Conservation (phyloP, 2,797 vertebrate species). For the Leucoraja ocellata region DNA sequence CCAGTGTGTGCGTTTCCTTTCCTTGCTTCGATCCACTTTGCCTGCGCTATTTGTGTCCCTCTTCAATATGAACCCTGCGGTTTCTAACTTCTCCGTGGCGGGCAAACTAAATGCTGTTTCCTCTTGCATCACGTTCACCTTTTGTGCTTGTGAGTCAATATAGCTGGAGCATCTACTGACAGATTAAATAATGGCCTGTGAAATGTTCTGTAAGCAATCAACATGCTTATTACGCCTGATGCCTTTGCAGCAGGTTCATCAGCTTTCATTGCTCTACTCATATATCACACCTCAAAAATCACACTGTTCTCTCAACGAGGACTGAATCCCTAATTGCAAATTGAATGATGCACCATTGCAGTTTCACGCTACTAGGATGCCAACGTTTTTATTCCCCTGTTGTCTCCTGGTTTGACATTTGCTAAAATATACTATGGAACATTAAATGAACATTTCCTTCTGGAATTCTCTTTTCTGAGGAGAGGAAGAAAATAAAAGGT, state of each 20-base stretch:
- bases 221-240: constrained; percentile 29
- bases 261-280: neutral
- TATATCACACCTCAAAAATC: constrained; percentile 23
- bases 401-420: neutral
- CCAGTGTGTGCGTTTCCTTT: neutral
- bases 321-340: constrained; percentile 6
- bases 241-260: constrained; percentile 31
- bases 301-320: constrained; percentile 1
- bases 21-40: neutral
- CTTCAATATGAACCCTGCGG: neutral
- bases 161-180: constrained; percentile 21
- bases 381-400: neutral
- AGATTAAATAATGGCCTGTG: constrained; percentile 26
- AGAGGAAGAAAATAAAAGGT: neutral
- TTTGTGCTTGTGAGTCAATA: constrained; percentile 2
- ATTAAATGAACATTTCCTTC: neutral
- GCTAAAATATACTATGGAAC: neutral
- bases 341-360: neutral
- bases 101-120: neutral
- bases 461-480: neutral
- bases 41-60: neutral
- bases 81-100: neutral
- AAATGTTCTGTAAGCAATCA: constrained; percentile 36
- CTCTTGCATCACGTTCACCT: neutral
- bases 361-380: neutral